These are phyloP conservation scores for Palaemon carinicauda DNA, from an alignment of 1,140 invertebrate genomes.

Conservation along the genomic window DNA sequence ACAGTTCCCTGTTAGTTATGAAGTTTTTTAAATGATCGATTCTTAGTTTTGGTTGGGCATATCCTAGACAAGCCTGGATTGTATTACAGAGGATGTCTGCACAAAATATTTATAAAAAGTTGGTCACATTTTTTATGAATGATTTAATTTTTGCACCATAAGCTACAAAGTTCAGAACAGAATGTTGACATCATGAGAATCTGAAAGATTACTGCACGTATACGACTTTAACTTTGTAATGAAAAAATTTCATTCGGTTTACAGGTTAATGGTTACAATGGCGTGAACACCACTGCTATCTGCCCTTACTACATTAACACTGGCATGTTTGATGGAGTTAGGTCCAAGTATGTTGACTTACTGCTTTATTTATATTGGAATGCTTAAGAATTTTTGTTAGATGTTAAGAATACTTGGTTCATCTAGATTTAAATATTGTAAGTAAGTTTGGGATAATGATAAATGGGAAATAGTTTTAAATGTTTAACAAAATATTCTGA, in stretches of 20 bases:
- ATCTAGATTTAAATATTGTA: not conserved
- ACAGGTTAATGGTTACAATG: conserved; percentile 36
- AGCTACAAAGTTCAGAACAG: not conserved
- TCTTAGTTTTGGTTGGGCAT: too few relatives aligned
- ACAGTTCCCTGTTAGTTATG: too few relatives aligned
- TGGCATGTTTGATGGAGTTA: conserved; percentile 57
- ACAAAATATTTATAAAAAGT: too few relatives aligned
- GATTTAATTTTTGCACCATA: not conserved
- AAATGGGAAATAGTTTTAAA: too few relatives aligned
- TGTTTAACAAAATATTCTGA: too few relatives aligned
- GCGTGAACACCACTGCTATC: conserved; percentile 73
- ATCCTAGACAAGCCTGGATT: too few relatives aligned
- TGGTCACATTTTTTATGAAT: too few relatives aligned
- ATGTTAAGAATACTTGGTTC: not conserved
- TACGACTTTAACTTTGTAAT: too few relatives aligned
- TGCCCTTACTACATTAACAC: conserved; percentile 88
- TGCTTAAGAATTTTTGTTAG: not conserved
- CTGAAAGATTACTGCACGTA: not conserved
- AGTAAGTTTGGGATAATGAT: too few relatives aligned
- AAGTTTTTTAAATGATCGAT: too few relatives aligned
- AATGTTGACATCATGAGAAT: not conserved
- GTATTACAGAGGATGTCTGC: too few relatives aligned
- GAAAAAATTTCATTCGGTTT: not conserved
- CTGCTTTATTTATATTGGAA: not conserved
- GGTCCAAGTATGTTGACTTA: conserved; percentile 39